These are phyloP conservation scores for Syngnathus scovelli DNA, from an alignment of 2,113 vertebrate genomes.

Conservation along the genomic window DNA sequence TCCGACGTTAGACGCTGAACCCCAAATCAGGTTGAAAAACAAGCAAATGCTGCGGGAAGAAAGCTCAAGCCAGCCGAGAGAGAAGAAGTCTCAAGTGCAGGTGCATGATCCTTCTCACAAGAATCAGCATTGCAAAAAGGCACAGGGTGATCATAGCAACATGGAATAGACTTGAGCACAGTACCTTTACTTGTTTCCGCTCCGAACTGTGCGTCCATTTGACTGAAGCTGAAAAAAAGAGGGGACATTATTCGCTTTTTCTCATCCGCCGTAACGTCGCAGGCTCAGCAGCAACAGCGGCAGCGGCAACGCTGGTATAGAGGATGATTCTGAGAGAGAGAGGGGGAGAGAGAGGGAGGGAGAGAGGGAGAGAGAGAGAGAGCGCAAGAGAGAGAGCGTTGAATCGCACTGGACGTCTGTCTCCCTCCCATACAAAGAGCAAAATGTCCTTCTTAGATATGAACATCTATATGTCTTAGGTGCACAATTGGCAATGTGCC, in stretches of 20 bases:
- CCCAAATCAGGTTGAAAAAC: conserved; percentile 15
- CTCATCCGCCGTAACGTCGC: conserved; percentile 49
- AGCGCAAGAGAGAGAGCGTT: conserved; percentile 37
- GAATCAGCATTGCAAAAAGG: conserved; percentile 2
- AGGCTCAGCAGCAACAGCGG: conserved; percentile 47
- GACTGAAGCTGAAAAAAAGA: conserved; percentile 22
- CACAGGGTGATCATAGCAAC: background rate
- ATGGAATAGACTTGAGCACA: conserved; percentile 19
- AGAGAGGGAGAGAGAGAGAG: conserved; percentile 24
- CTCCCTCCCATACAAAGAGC: background rate
- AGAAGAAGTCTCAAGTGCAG: conserved; percentile 44
- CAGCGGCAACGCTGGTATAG: conserved; percentile 23
- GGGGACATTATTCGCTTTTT: conserved; percentile 24
- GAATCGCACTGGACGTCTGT: conserved; percentile 47
- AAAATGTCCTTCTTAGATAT: too few relatives aligned
- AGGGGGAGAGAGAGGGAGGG: conserved; percentile 20
- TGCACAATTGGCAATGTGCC: background rate
- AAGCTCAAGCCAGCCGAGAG: conserved; percentile 30
- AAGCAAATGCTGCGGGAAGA: conserved; percentile 51
- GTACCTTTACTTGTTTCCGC: conserved; percentile 50
- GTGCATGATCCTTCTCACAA: conserved; percentile 35
- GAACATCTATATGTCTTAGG: background rate
- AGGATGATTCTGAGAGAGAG: conserved; percentile 43
- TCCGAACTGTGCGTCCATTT: conserved; percentile 29
- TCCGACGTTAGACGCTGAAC: background rate